A percentile compares a stretch with the other conserved stretches of the same genome.
Conservation (phyloP, 2,888 invertebrate genomes). For the Drosophila buzzatii region DNA sequence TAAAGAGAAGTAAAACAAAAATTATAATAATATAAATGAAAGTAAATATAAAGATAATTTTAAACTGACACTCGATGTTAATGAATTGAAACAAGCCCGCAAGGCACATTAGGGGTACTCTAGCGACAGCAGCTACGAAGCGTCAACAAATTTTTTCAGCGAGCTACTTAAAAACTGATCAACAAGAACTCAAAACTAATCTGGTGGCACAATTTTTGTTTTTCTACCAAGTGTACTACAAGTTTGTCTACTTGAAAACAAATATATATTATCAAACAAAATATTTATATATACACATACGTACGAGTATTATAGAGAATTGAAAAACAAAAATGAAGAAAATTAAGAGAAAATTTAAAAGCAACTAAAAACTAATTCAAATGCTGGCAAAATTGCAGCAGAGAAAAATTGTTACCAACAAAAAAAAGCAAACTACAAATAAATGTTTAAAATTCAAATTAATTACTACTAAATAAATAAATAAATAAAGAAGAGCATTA, state of each 20-base stretch:
- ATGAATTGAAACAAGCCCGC: constrained; percentile 42
- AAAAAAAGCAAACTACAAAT: constrained; percentile 41
- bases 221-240: constrained; percentile 78
- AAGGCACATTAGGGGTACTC: constrained; percentile 72
- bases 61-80: constrained; percentile 60
- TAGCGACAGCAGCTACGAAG: constrained; percentile 73
- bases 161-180: constrained; percentile 58
- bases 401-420: constrained; percentile 59
- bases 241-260: constrained; percentile 71
- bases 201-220: constrained; percentile 79
- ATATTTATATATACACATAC: constrained; percentile 45
- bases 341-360: constrained; percentile 13
- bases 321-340: constrained; percentile 8
- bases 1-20: not conserved
- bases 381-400: constrained; percentile 35
- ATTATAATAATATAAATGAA: constrained; percentile 19
- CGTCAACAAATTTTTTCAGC: constrained; percentile 69
- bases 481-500: constrained; percentile 58
- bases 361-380: constrained; percentile 38
- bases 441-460: constrained; percentile 74
- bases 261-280: constrained; percentile 48
- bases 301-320: constrained; percentile 65
- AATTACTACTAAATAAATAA: constrained; percentile 60
- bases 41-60: constrained; percentile 34
- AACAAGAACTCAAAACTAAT: constrained; percentile 66